Evolutionary conservation across 2,888 invertebrate species (phyloP).

Genomic region (Orchestes rusci): DNA sequence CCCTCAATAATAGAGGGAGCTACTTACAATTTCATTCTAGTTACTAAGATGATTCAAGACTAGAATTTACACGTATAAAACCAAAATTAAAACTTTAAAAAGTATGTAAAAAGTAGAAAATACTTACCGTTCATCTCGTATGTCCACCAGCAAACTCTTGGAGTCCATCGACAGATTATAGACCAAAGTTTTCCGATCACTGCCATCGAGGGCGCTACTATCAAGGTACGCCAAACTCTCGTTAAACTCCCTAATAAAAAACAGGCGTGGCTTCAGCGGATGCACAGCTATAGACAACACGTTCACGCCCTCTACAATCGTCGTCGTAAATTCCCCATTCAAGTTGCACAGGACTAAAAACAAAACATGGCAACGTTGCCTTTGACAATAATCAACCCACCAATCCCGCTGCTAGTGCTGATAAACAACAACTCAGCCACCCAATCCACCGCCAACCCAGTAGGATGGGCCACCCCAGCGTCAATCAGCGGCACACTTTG

Average conservation of each 20-base stretch:
- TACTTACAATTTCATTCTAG: no score
- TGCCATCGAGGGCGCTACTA: conserved; percentile 61
- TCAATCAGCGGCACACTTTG: conserved; percentile 67
- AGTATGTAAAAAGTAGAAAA: background rate
- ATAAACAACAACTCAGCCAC: conserved; percentile 69
- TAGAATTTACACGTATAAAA: no score
- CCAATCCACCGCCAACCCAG: conserved; percentile 79
- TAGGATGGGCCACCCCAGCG: conserved; percentile 56
- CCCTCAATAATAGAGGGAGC: no score
- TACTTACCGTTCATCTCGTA: conserved; percentile 25
- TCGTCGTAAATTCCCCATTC: conserved; percentile 61
- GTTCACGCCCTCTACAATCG: conserved; percentile 41
- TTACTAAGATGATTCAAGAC: no score
- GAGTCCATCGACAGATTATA: conserved; percentile 35
- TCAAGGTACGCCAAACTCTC: conserved; percentile 44
- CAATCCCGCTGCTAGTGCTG: conserved; percentile 54
- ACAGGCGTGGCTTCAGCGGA: conserved; percentile 54
- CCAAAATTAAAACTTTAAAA: no score
- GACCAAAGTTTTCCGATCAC: conserved; percentile 40
- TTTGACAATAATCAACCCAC: no score
- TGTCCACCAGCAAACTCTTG: conserved; percentile 37
- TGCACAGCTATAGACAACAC: conserved; percentile 64
- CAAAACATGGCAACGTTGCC: no score
- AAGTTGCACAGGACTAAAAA: conserved; percentile 44
- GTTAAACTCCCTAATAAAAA: conserved; percentile 43